Conservation (phyloP, 2,888 invertebrate genomes). For the Lepidochrysops patricia region DNA sequence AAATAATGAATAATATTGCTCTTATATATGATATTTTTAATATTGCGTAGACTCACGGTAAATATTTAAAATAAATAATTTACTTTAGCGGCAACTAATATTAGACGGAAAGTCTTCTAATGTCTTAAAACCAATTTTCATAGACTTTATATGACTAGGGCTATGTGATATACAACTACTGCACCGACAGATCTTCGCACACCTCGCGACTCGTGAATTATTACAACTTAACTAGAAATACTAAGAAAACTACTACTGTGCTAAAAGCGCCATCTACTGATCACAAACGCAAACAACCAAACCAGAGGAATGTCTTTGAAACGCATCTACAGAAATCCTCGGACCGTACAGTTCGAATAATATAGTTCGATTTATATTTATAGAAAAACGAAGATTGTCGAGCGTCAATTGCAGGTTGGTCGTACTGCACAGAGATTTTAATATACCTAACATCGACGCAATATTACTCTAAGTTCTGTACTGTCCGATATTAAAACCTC, state of each 20-base stretch:
- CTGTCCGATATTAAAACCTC: no score
- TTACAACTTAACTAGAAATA: neutral
- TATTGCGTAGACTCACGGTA: neutral
- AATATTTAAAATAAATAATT: neutral
- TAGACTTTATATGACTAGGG: conserved; percentile 41
- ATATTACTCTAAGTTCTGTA: no score
- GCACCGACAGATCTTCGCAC: conserved; percentile 7
- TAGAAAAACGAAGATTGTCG: neutral
- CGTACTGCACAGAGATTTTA: no score
- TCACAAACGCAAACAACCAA: neutral
- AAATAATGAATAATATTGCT: conserved; percentile 1
- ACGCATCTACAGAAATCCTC: neutral
- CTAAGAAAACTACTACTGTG: neutral
- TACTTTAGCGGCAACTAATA: neutral
- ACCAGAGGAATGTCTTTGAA: conserved; percentile 3
- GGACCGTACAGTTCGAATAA: no score
- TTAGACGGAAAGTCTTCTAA: neutral
- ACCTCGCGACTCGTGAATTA: neutral
- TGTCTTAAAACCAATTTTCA: conserved; percentile 4
- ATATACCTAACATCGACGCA: no score
- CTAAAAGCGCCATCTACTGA: conserved; percentile 8
- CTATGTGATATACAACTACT: conserved; percentile 36
- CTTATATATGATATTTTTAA: neutral
- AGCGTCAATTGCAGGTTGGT: no score
- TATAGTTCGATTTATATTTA: no score